Conservation (phyloP, 2,797 vertebrate genomes). For the Fistularia tabacaria region DNA sequence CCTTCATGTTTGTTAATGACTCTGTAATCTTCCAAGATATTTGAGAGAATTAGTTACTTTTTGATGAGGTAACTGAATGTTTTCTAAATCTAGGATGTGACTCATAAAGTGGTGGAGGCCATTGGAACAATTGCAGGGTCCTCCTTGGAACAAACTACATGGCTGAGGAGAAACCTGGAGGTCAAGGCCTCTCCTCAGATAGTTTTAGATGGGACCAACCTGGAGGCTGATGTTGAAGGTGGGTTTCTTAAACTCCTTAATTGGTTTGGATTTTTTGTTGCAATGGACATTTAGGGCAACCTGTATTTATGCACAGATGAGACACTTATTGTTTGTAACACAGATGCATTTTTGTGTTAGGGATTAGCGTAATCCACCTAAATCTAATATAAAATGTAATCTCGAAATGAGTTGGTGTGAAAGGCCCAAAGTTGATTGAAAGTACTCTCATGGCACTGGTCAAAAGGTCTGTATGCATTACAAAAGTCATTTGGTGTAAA, state of each 20-base stretch:
- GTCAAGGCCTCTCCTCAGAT: slow-evolving; percentile 97
- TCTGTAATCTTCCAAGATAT: too few species aligned
- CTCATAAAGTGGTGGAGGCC: slow-evolving; percentile 96
- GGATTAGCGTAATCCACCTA: slow-evolving; percentile 16
- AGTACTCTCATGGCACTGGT: background rate
- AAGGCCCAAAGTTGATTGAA: background rate
- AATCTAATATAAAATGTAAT: slow-evolving; percentile 9
- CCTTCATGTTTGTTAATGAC: background rate
- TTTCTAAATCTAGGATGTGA: slow-evolving; percentile 82
- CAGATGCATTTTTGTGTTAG: slow-evolving; percentile 6
- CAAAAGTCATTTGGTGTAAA: background rate
- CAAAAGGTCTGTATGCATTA: background rate
- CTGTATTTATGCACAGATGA: background rate
- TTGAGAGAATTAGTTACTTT: too few species aligned
- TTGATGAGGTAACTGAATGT: slow-evolving; percentile 2
- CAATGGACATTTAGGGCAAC: background rate
- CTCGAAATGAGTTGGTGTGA: background rate
- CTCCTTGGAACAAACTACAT: slow-evolving; percentile 96
- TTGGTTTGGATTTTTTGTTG: background rate
- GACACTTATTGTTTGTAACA: slow-evolving; percentile 1
- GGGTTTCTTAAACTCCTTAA: background rate
- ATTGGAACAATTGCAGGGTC: slow-evolving; percentile 95
- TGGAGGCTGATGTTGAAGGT: slow-evolving; percentile 96
- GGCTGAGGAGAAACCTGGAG: slow-evolving; percentile 95
- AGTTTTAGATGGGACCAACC: slow-evolving; percentile 86